A percentile compares a stretch with the other conserved stretches of the same genome.
Conservation (phyloP, 2,797 vertebrate genomes). For the Furcifer pardalis region DNA sequence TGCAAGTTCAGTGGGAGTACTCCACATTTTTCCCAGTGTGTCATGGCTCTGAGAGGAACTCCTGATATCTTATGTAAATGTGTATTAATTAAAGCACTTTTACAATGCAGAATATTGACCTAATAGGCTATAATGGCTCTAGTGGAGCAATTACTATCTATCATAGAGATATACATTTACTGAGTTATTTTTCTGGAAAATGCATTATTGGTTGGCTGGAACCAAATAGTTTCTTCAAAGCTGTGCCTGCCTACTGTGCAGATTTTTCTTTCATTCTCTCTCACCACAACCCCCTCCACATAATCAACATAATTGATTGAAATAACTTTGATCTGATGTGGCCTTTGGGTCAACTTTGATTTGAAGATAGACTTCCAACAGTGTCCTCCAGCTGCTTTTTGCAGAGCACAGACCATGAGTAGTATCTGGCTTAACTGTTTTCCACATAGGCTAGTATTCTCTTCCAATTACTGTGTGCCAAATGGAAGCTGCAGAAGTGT, state of each 20-base stretch:
- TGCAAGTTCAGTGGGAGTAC: constrained; percentile 5
- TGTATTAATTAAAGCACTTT: constrained; percentile 74
- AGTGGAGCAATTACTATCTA: constrained; percentile 63
- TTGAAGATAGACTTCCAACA: not conserved
- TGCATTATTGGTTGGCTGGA: constrained; percentile 28
- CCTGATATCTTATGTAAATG: constrained; percentile 65
- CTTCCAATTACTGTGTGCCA: no score
- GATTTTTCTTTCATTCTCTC: not conserved
- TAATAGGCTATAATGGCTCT: constrained; percentile 58
- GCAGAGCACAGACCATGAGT: not conserved
- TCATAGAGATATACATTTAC: constrained; percentile 40
- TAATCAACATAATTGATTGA: constrained; percentile 22
- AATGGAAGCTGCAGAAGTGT: no score
- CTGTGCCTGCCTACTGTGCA: constrained; percentile 37
- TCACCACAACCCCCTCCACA: not conserved
- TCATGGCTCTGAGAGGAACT: constrained; percentile 38
- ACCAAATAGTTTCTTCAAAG: not conserved
- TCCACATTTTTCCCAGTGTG: constrained; percentile 22
- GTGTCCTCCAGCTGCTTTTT: not conserved
- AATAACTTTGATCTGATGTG: constrained; percentile 11
- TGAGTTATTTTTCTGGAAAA: constrained; percentile 39
- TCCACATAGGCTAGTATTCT: no score
- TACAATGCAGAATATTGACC: constrained; percentile 67
- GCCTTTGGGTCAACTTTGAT: constrained; percentile 1
- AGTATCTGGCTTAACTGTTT: not conserved